Evolutionary conservation across 2,888 invertebrate genomes (phyloP), one percentile per base, ranked within the genome.

Genomic region (Drosophila hawaiiensis): DNA sequence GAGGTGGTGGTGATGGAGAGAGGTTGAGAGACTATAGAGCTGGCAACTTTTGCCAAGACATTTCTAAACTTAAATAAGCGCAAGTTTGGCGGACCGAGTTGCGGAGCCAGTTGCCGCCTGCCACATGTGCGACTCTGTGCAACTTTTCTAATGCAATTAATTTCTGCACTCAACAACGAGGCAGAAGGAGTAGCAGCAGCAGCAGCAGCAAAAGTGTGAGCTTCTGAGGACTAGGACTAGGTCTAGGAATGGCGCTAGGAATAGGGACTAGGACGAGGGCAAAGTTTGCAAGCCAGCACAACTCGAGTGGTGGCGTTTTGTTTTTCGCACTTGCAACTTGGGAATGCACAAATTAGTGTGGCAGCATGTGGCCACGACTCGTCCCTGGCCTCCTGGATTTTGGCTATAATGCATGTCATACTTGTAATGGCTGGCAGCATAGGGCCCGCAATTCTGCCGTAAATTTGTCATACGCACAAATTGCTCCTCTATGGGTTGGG

Each of bases 141-240:
- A 89, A 89, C 84, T 89, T 89, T 89, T 90, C 88, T 90, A 89
- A 89, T 89, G 90, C 88, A 89, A 89, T 89, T 89, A 89, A 89
- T 89, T 89, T 90, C 89, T 86, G 90, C 90, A 90, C 87, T 90
- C 88, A 84, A 81, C 88, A 71, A 68, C 70, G 41, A 61, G 31
- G 64, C 49, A 9, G 52, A 37, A 16, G 37, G n/a, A 10, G 35
- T 5, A 16, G 37, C 19, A 25, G n/a, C 9, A 31, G 50, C 3
- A 41, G 35, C n/a, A 12, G 31, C 31, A 31, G 31, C 31, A 31
- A 9, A 3, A 52, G 58, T 41, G 41, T 29, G 58, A 16, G 58
- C 29, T 22, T 22, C 22, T 58, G 55, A 41, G 31, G 25, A 59
- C 67, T 55, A 39, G 37, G 25, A 31, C 49, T 66, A 54, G 56